Conservation (phyloP, 2,888 invertebrate genomes). For the Lapara coniferarum region DNA sequence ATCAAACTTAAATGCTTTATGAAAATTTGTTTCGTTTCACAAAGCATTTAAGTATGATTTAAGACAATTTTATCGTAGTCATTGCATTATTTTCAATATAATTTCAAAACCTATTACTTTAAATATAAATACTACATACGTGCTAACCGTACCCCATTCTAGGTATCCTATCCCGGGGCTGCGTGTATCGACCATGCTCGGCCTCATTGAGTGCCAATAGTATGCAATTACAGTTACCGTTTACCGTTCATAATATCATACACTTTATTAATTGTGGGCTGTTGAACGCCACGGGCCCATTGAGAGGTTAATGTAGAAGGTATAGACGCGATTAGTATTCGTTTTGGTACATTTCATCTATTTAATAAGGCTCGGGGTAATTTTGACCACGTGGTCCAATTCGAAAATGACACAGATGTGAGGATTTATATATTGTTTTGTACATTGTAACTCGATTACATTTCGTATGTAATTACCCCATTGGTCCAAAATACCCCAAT, state of each 20-base stretch:
- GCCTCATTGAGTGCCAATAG: constrained; percentile 48
- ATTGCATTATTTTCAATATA: no score
- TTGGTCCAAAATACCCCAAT: constrained; percentile 6
- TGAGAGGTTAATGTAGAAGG: constrained; percentile 7
- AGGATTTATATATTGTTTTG: not conserved
- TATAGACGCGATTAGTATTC: not conserved
- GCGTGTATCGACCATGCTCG: constrained; percentile 58
- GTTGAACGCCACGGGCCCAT: constrained; percentile 7
- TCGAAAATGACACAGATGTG: no score
- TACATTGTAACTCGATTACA: not conserved
- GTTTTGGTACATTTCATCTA: not conserved
- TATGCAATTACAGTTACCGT: constrained; percentile 38
- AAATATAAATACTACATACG: not conserved
- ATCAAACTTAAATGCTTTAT: no score
- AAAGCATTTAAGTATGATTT: no score
- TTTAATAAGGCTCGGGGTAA: not conserved
- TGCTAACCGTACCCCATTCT: constrained; percentile 47
- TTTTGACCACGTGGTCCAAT: no score
- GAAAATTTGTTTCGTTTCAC: no score
- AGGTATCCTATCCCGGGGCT: constrained; percentile 51
- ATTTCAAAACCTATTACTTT: no score
- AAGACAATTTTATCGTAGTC: no score
- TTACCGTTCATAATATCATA: constrained; percentile 14
- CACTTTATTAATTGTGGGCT: constrained; percentile 13
- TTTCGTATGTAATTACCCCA: not conserved